These are phyloP conservation scores for Nematostella vectensis DNA, from an alignment of 92 coral and sea anemone genomes.

Conservation along the genomic window DNA sequence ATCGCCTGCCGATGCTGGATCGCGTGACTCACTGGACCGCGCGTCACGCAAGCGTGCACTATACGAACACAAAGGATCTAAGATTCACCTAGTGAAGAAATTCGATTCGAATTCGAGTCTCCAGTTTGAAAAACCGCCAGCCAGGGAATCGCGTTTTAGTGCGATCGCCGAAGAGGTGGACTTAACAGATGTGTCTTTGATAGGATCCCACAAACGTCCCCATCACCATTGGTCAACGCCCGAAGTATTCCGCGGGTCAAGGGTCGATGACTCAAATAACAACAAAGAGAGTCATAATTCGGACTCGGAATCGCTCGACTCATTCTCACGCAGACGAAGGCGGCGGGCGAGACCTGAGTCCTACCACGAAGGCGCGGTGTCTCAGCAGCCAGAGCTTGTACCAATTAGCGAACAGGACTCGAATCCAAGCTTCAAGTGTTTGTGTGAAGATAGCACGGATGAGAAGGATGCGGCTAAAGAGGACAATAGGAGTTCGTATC, in stretches of 20 bases:
- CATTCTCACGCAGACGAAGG: constrained; percentile 41
- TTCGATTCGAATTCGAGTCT: constrained; percentile 70
- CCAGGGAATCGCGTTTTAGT: constrained; percentile 53
- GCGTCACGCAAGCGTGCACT: constrained; percentile 49
- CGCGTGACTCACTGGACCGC: constrained; percentile 81
- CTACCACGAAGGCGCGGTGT: constrained; percentile 36
- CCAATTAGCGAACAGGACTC: constrained; percentile 62
- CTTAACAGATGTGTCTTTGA: constrained; percentile 38
- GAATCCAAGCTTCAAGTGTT: constrained; percentile 54
- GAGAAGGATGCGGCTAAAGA: constrained; percentile 22
- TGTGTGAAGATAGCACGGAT: constrained; percentile 55
- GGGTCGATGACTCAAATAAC: constrained; percentile 44
- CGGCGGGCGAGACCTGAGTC: constrained; percentile 68
- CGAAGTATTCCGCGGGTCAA: constrained; percentile 53
- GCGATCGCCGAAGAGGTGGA: constrained; percentile 41
- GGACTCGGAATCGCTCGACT: constrained; percentile 55
- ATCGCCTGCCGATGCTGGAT: constrained; percentile 61
- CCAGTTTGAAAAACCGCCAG: constrained; percentile 40
- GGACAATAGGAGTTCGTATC: constrained; percentile 31
- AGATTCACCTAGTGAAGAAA: constrained; percentile 38
- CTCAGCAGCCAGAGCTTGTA: constrained; percentile 29
- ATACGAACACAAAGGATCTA: constrained; percentile 63
- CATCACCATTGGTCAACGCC: constrained; percentile 95
- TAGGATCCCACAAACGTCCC: constrained; percentile 51
- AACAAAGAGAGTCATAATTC: constrained; percentile 38